Base-by-base conservation (phyloP, 2,113 vertebrate genomes). In the Malurus alboscapulatus region DNA sequence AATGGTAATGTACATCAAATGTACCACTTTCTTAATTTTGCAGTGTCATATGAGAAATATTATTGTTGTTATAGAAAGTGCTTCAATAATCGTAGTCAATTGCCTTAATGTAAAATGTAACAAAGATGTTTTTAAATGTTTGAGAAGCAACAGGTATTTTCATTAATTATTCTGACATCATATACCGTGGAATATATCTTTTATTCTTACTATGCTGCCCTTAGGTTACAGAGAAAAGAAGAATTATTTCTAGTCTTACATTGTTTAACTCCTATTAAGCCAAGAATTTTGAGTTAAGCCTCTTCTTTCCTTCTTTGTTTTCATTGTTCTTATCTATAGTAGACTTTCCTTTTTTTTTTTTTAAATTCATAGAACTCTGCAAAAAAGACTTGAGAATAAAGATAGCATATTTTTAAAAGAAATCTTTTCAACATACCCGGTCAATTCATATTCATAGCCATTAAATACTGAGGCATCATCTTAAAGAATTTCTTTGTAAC, bases 161-260 rank as follows among this genome's bases (percentile, higher is more conserved):
- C 48, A 90, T 92, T 36, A 96, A 91, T 95, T 96, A 96, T 87
- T 96, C 95, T 96, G 87, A 92, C 62, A 93, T 67, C 88, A 85
- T 48, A 73, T 87, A 73, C 75, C 17, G 1, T 89, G 90, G 95
- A 93, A 86, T 34, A 92, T 50, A 55, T 82, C 72, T 95, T 95
- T 88, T 77, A n/a, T 93, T 90, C 47, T 92, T 66, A 53, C 79
- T 91, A 27, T 61, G 36, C 74, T 92, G 92, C 36, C 22, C 80
- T 77, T 84, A 89, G 74, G 73, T 96, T 96, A 84, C 78, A 83
- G 71, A 65, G 58, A 6, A 72, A 93, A 82, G 47, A 92, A 88
- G 69, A 95, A 71, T 42, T 26, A 54, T 81, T 93, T 95, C 73
- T 92, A 74, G 67, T 90, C 50, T 94, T 36, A 73, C 14, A 88